Evolutionary conservation across 2,113 vertebrate species (phyloP).

Genomic region (Phrynocephalus versicolor): DNA sequence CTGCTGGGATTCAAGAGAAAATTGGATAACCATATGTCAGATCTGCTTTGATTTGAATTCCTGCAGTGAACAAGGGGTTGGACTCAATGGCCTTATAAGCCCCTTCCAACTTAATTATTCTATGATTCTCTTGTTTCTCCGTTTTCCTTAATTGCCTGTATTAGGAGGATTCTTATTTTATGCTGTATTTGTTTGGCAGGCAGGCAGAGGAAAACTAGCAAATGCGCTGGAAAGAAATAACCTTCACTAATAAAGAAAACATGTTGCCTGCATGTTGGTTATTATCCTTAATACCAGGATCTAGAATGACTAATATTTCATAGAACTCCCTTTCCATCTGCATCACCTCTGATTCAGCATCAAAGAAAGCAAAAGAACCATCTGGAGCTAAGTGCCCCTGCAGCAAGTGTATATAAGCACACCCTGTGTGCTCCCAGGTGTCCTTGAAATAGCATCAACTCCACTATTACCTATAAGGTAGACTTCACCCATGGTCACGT

Average conservation of each 20-base stretch:
- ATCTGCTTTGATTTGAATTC: no score
- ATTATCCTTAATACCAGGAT: not conserved
- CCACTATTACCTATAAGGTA: not conserved
- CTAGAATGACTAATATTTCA: not conserved
- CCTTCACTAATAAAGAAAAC: not conserved
- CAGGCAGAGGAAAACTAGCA: not conserved
- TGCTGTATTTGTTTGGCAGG: fast-evolving
- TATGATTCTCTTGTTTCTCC: no score
- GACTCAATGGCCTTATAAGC: no score
- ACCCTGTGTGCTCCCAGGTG: no score
- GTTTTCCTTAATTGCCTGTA: no score
- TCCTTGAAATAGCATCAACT: not conserved
- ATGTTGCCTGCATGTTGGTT: not conserved
- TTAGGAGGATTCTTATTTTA: not conserved
- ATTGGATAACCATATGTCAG: no score
- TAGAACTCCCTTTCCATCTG: not conserved
- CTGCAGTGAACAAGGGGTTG: no score
- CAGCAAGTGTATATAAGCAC: not conserved
- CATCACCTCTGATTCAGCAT: slow-evolving; percentile 33
- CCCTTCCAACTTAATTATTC: no score
- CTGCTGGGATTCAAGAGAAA: no score
- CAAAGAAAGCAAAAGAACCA: slow-evolving; percentile 1
- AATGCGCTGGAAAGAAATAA: not conserved
- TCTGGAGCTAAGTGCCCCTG: not conserved
- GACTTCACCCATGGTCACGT: not conserved